Percentiles rank a stretch among this genome's conserved stretches.
phyloP scores from a whole-genome alignment of 2,888 invertebrate species.

The Andrena trimmerana region DNA sequence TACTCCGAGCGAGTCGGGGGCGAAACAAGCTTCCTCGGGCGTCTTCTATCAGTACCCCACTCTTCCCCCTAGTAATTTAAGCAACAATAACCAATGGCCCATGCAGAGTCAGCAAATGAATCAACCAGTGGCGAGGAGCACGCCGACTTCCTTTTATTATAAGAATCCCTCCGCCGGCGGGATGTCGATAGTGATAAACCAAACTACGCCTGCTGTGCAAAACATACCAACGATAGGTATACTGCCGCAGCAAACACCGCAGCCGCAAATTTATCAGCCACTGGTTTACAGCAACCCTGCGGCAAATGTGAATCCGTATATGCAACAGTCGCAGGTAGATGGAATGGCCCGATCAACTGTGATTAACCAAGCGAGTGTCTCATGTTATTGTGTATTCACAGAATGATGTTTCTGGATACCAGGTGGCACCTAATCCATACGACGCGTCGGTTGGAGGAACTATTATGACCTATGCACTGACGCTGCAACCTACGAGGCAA shows the following conservation, averaged over 20 bases:
- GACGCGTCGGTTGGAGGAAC: neutral
- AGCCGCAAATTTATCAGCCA: conserved; percentile 12
- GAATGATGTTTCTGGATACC: conserved; percentile 20
- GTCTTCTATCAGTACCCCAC: neutral
- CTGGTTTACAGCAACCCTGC: neutral
- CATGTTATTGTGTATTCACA: conserved; percentile 16
- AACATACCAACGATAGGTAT: conserved; percentile 11
- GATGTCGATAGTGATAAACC: conserved; percentile 44
- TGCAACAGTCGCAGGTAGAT: conserved; percentile 28
- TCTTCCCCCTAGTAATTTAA: neutral
- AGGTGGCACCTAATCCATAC: neutral
- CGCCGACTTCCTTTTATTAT: neutral
- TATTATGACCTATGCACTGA: neutral
- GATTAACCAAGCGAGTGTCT: neutral
- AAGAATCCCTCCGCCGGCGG: neutral
- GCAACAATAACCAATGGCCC: neutral
- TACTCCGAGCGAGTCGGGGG: neutral
- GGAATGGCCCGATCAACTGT: too few relatives aligned
- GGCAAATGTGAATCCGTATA: neutral
- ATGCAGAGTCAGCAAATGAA: neutral
- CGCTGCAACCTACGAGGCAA: neutral
- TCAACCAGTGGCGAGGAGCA: neutral
- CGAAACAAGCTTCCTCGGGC: neutral
- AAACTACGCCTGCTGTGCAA: neutral
- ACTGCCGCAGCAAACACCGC: conserved; percentile 1